Conservation (phyloP, 2,888 invertebrate genomes). For the Pinctada fucata region DNA sequence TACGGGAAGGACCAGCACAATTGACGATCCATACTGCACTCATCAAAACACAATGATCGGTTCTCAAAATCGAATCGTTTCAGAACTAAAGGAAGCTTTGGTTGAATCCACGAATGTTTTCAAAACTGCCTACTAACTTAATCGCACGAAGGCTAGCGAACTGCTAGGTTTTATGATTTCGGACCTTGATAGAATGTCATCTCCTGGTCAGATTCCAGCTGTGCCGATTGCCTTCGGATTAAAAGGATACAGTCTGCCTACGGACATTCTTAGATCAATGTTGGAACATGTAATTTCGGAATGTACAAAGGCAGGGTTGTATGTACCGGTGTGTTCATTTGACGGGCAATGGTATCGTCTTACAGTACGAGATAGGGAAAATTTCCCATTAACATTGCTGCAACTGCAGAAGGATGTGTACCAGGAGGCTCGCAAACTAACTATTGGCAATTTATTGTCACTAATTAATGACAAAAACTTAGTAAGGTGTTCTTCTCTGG, state of each 20-base stretch:
- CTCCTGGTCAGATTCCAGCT: constrained; percentile 6
- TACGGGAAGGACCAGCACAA: neutral
- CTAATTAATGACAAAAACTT: too few relatives aligned
- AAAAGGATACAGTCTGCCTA: constrained; percentile 44
- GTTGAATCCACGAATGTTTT: constrained; percentile 1
- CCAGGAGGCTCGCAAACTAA: neutral
- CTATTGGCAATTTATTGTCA: too few relatives aligned
- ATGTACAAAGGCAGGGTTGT: constrained; percentile 30
- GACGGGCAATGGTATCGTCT: constrained; percentile 42
- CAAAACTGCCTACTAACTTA: neutral
- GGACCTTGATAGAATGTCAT: neutral
- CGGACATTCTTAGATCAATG: constrained; percentile 14
- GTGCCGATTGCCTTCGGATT: constrained; percentile 40
- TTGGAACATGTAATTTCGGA: constrained; percentile 19
- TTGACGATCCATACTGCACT: neutral
- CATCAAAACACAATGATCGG: neutral
- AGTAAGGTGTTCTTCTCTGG: too few relatives aligned
- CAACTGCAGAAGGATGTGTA: constrained; percentile 40
- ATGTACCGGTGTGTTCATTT: constrained; percentile 37
- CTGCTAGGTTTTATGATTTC: constrained; percentile 1
- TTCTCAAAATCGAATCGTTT: too few relatives aligned
- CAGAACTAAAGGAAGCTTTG: neutral
- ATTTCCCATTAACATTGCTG: constrained; percentile 32
- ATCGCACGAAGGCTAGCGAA: neutral
- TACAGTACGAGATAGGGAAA: constrained; percentile 22